phyloP scores from a whole-genome alignment of 2,113 vertebrate genomes.

The Microcebus lehilahytsara region DNA sequence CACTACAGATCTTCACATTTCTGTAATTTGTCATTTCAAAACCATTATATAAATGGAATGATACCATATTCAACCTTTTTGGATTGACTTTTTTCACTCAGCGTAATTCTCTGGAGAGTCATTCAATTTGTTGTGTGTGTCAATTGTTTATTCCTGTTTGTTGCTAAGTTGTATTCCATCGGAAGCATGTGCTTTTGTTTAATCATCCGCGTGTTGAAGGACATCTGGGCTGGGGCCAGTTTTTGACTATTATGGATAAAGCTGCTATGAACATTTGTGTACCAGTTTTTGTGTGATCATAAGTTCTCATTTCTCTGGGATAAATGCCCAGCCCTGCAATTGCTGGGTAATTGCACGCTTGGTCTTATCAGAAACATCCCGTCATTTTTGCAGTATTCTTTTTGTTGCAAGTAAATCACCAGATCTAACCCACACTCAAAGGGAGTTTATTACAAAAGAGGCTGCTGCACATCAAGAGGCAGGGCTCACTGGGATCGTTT shows the following conservation, averaged over 20 bases:
- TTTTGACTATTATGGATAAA: background rate
- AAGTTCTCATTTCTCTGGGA: background rate
- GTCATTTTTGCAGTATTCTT: background rate
- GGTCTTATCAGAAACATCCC: background rate
- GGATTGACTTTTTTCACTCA: background rate
- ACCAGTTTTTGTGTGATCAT: background rate
- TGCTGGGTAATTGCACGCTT: background rate
- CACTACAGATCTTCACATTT: background rate
- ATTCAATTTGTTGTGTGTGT: background rate
- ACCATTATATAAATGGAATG: background rate
- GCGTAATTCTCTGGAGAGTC: background rate
- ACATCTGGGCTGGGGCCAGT: background rate
- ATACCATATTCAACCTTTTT: background rate
- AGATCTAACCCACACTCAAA: background rate
- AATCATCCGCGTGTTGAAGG: background rate
- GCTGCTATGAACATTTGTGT: background rate
- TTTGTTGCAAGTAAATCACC: background rate
- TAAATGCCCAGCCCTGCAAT: background rate
- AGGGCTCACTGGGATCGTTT: background rate
- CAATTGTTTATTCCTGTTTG: background rate
- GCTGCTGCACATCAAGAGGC: no score
- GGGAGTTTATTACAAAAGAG: background rate
- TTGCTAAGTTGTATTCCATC: background rate
- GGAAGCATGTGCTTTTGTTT: background rate
- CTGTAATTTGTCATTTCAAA: background rate